phyloP scores from a whole-genome alignment of 2,113 vertebrate genomes.

The Cranoglanis bouderius region DNA sequence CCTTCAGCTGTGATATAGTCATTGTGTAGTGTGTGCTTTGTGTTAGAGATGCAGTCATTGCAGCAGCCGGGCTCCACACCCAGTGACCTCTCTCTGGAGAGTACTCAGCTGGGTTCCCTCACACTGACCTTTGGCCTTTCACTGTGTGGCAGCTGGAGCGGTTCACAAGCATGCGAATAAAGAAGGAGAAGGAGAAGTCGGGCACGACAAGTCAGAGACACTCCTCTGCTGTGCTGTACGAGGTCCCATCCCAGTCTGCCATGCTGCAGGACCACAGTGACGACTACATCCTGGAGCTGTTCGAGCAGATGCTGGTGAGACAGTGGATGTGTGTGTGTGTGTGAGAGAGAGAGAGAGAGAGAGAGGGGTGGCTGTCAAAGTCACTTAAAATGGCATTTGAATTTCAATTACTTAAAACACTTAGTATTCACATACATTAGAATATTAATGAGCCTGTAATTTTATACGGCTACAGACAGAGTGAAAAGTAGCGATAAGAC shows the following conservation, averaged over 20 bases:
- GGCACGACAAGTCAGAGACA: constrained; percentile 71
- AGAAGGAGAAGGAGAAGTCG: constrained; percentile 88
- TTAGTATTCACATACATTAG: background rate
- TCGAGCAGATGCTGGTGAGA: constrained; percentile 93
- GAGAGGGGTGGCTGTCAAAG: background rate
- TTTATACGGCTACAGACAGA: background rate
- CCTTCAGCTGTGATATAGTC: background rate
- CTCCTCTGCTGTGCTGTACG: constrained; percentile 78
- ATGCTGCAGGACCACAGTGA: constrained; percentile 77
- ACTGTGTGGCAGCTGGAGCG: constrained; percentile 79
- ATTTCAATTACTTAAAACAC: background rate
- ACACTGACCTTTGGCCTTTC: constrained; percentile 20
- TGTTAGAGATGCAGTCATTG: background rate
- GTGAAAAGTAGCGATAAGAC: background rate
- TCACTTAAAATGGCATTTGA: background rate
- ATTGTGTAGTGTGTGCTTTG: background rate
- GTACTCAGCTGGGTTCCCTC: background rate
- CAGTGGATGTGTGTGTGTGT: background rate
- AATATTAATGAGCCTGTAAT: background rate
- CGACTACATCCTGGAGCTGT: constrained; percentile 82
- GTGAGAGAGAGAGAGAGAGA: background rate
- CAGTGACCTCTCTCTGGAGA: background rate
- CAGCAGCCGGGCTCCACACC: background rate
- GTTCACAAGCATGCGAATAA: constrained; percentile 89
- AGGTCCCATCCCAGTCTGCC: constrained; percentile 67